These are phyloP conservation scores for Coranthus polyacanthus DNA, from an alignment of 2,797 vertebrate species.

Conservation along the genomic window DNA sequence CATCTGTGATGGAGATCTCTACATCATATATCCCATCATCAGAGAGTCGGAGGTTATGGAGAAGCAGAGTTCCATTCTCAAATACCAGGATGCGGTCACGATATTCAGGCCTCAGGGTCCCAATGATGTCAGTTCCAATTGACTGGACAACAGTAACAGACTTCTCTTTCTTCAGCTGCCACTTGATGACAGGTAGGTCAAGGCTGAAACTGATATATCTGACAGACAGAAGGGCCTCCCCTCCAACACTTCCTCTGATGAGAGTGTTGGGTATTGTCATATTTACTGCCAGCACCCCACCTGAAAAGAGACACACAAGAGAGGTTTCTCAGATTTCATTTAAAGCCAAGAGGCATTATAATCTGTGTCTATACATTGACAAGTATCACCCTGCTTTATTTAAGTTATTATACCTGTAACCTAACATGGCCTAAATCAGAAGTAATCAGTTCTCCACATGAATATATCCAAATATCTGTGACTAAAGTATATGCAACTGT, in stretches of 20 bases:
- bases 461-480: too few relatives aligned
- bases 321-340: not conserved
- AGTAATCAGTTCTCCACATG: too few relatives aligned
- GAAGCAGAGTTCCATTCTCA: constrained; percentile 93
- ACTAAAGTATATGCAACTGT: too few relatives aligned
- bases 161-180: constrained; percentile 94
- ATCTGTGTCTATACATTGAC: too few relatives aligned
- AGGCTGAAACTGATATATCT: constrained; percentile 90
- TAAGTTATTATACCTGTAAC: too few relatives aligned
- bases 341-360: too few relatives aligned
- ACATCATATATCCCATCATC: constrained; percentile 95
- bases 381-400: too few relatives aligned
- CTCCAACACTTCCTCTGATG: constrained; percentile 88
- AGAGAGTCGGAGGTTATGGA: constrained; percentile 89
- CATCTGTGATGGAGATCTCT: constrained; percentile 97
- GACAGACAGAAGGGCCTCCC: constrained; percentile 92
- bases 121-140: constrained; percentile 94
- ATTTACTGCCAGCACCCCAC: constrained; percentile 88
- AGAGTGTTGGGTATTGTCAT: constrained; percentile 90
- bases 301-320: constrained; percentile 69
- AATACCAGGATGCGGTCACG: constrained; percentile 93
- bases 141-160: constrained; percentile 94
- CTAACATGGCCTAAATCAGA: too few relatives aligned
- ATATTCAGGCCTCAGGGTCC: constrained; percentile 92
- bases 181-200: constrained; percentile 94